Evolutionary conservation across 1,140 invertebrate genomes (phyloP), one percentile per base, ranked within the genome.

Genomic region (Bombus cullumanus): DNA sequence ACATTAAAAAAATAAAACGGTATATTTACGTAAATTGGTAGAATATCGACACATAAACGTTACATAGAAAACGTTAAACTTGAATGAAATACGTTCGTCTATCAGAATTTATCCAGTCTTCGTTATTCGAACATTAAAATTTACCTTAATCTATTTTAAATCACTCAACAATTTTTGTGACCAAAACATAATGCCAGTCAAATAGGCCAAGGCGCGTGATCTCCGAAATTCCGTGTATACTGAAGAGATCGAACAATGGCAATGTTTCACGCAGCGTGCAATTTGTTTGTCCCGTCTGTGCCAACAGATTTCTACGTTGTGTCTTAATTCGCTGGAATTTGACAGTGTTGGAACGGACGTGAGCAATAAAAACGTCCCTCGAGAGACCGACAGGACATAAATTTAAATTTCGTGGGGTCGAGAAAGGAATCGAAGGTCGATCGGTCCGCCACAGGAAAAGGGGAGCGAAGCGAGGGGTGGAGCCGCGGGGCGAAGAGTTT

Each of bases 381-480:
- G 77, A 34, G 76, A 34, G 22, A 73, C 34, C 59, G 41, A 0
- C 22, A 9, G 71, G 34, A 37, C 78, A 85, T 85, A 85, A 85
- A 85, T 85, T 81, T 79, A 71, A 85, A 66, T 85, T 81, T 71
- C 10, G 41, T 22, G 28, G 34, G 57, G 31, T 37, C 76, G 34
- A 12, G 18, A 5, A 66, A 37, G 34, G 57, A 81, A 73, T 71
- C 41, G 34, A 31, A 15, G 6, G 64, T 37, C 83, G 74, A 84
- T 34, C 75, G 28, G 53, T 5, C 25, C 22, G 15, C 62, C 31
- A 18, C 28, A 25, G 41, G 31, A 39, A 47, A 37, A 41, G 81
- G 59, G 59, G 28, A 62, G 47, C 47, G 6, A 34, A 43, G 47
- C 0, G 13, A 13, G 28, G 34, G 28, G 3, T 15, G 37, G 47